These are phyloP conservation scores for Drosophila oshimai DNA, from an alignment of 1,140 invertebrate genomes.

Conservation along the genomic window DNA sequence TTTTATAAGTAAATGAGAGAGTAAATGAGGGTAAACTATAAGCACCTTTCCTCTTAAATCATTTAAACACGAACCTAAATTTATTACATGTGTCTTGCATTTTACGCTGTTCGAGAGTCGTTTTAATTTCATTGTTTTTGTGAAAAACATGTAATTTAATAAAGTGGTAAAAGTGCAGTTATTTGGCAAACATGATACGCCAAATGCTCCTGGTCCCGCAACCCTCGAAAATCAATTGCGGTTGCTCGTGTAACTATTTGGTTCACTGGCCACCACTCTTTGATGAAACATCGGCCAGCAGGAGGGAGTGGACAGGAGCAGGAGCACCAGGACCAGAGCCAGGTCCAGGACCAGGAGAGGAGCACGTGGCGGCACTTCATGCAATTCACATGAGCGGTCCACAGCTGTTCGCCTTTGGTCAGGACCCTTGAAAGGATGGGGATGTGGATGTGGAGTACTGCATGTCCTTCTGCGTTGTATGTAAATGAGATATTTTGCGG, in stretches of 20 bases:
- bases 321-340: background rate
- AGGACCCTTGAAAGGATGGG: slow-evolving; percentile 1
- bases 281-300: background rate
- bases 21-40: no score
- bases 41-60: background rate
- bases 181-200: slow-evolving; percentile 41
- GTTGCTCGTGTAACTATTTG: slow-evolving; percentile 52
- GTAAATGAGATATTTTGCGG: slow-evolving; percentile 77
- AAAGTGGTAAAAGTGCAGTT: slow-evolving; percentile 42
- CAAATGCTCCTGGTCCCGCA: background rate
- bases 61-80: background rate
- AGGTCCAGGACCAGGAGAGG: background rate
- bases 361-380: slow-evolving; percentile 60
- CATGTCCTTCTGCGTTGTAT: slow-evolving; percentile 52
- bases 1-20: no score
- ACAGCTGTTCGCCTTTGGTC: slow-evolving; percentile 57
- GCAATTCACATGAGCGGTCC: slow-evolving; percentile 74
- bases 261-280: slow-evolving; percentile 40
- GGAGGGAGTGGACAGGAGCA: background rate
- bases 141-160: slow-evolving; percentile 30
- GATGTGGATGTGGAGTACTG: background rate
- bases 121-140: slow-evolving; percentile 37
- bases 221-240: slow-evolving; percentile 62
- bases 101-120: background rate
- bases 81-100: slow-evolving; percentile 20